phyloP scores from a whole-genome alignment of 2,888 invertebrate genomes.

The Erebia ligea region DNA sequence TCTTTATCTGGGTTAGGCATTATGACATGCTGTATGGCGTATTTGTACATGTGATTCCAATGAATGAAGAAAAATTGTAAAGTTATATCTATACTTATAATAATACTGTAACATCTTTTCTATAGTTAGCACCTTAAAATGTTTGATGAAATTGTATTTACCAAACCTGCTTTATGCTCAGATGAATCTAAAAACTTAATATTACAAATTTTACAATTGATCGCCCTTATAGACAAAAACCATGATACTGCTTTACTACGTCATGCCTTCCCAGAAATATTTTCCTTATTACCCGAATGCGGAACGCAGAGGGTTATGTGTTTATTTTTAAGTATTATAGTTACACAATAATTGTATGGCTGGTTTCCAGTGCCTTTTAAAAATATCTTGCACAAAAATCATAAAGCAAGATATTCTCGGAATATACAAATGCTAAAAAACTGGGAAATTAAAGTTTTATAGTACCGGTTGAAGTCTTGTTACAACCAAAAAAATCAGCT shows the following conservation, averaged over 20 bases:
- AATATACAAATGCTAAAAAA: constrained; percentile 18
- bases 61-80: constrained; percentile 33
- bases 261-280: background rate
- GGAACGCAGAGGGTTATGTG: too few species aligned
- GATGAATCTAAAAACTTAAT: constrained; percentile 39
- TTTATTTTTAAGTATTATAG: background rate
- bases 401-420: background rate
- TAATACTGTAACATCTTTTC: background rate
- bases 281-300: too few species aligned
- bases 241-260: too few species aligned
- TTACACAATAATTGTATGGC: background rate
- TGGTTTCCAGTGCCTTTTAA: background rate
- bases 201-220: too few species aligned
- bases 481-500: constrained; percentile 5
- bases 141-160: constrained; percentile 37
- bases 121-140: constrained; percentile 6
- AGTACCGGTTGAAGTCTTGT: constrained; percentile 12
- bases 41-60: constrained; percentile 32
- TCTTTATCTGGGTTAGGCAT: constrained; percentile 34
- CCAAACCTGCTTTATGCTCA: constrained; percentile 48
- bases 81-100: background rate
- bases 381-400: background rate
- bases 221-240: too few species aligned
- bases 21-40: constrained; percentile 38
- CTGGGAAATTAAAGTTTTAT: constrained; percentile 19